These are phyloP conservation scores for Pelosia muscerda DNA, from an alignment of 2,888 invertebrate species.

Conservation along the genomic window DNA sequence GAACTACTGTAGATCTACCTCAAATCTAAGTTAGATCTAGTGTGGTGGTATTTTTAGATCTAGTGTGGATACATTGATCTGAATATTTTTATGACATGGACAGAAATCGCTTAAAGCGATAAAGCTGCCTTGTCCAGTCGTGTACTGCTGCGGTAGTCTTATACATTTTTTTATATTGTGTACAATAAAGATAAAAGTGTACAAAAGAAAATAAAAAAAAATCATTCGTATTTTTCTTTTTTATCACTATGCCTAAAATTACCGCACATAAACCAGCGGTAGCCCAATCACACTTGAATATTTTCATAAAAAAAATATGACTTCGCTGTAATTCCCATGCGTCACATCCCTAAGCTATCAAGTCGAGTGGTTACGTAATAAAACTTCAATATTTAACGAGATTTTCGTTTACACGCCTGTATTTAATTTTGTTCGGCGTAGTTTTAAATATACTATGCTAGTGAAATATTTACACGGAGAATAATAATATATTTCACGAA, in stretches of 20 bases:
- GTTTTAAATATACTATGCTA: conserved; percentile 18
- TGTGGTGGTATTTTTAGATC: too few species aligned
- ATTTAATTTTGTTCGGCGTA: conserved; percentile 38
- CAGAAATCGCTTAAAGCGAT: too few species aligned
- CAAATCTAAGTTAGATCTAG: too few species aligned
- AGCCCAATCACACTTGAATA: neutral
- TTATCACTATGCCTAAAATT: neutral
- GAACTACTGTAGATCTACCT: too few species aligned
- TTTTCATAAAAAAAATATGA: conserved; percentile 13
- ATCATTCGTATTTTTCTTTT: too few species aligned
- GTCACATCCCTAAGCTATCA: conserved; percentile 13
- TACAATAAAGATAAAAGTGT: too few species aligned
- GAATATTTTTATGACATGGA: too few species aligned
- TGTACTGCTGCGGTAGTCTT: too few species aligned
- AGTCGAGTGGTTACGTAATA: conserved; percentile 31
- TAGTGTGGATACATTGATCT: too few species aligned
- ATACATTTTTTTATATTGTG: too few species aligned
- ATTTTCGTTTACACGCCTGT: conserved; percentile 31
- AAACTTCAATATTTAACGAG: conserved; percentile 46
- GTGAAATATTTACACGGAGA: conserved; percentile 1
- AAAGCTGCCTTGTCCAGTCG: too few species aligned
- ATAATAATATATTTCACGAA: conserved; percentile 8
- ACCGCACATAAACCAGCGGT: neutral
- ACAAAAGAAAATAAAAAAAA: too few species aligned
- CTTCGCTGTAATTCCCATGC: neutral